Percentiles rank a stretch among this genome's conserved stretches.
Conservation (phyloP, 1,140 invertebrate species). For the Trigoniulus corallinus region DNA sequence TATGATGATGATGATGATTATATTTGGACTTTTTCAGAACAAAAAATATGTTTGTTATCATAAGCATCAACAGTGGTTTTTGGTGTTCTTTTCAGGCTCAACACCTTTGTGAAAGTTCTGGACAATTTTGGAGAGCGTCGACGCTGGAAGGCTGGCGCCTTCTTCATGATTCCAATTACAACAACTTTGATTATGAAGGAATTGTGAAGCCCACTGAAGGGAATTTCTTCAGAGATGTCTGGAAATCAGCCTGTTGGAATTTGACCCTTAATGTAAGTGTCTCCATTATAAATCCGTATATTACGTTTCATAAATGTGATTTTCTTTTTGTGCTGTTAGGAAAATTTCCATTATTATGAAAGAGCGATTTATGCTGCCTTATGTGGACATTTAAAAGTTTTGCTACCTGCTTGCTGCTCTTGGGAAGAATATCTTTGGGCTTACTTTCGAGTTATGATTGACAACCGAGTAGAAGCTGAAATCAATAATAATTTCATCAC, state of each 20-base stretch:
- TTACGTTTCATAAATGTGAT: neutral
- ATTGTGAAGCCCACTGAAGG: slow-evolving; percentile 45
- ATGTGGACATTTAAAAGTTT: slow-evolving; percentile 60
- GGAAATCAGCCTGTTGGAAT: slow-evolving; percentile 70
- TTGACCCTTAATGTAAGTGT: slow-evolving; percentile 38
- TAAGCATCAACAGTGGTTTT: neutral
- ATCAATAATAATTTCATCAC: slow-evolving; percentile 30
- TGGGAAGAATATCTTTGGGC: slow-evolving; percentile 89
- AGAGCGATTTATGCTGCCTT: slow-evolving; percentile 50
- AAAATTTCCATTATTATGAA: slow-evolving; percentile 27
- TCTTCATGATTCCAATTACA: slow-evolving; percentile 62
- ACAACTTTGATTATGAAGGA: slow-evolving; percentile 15
- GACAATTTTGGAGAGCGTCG: slow-evolving; percentile 77
- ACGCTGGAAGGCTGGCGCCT: slow-evolving; percentile 76
- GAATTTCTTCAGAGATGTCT: slow-evolving; percentile 63
- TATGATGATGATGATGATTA: no score
- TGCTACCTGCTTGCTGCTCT: slow-evolving; percentile 51
- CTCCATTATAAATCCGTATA: no score
- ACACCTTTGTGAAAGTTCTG: slow-evolving; percentile 59
- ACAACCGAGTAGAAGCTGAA: slow-evolving; percentile 64
- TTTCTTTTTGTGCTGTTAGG: slow-evolving; percentile 15
- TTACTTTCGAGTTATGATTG: slow-evolving; percentile 61
- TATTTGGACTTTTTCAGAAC: neutral
- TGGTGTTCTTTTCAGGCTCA: slow-evolving; percentile 37
- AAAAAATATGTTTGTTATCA: neutral